Conservation (phyloP, 1,140 invertebrate species). For the Ostrea edulis region DNA sequence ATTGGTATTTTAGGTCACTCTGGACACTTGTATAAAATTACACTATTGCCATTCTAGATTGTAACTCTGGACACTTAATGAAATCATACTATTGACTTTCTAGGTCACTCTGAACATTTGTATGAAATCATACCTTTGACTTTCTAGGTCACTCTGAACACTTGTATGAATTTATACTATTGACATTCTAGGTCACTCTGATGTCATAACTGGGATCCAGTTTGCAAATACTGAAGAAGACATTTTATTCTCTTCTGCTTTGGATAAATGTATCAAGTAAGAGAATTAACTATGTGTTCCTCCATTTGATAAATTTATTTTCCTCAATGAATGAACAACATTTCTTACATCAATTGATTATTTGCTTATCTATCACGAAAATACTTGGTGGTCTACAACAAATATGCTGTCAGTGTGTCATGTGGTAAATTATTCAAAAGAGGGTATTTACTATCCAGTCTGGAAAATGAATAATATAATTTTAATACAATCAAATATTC, state of each 20-base stretch:
- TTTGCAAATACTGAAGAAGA: constrained; percentile 83
- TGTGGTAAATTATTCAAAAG: too few relatives aligned
- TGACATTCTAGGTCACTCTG: constrained; percentile 56
- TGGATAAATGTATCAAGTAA: constrained; percentile 80
- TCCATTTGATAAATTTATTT: neutral
- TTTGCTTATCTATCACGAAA: too few relatives aligned
- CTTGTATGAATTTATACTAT: too few relatives aligned
- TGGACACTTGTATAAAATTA: neutral
- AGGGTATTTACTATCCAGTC: too few relatives aligned
- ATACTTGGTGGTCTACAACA: too few relatives aligned
- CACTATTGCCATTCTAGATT: constrained; percentile 35
- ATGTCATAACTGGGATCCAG: constrained; percentile 77
- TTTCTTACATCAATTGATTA: too few relatives aligned
- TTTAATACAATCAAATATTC: too few relatives aligned
- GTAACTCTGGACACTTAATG: constrained; percentile 46
- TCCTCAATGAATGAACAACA: neutral
- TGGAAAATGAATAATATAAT: too few relatives aligned
- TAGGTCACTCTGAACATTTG: constrained; percentile 54
- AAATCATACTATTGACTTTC: constrained; percentile 1
- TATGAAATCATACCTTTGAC: neutral
- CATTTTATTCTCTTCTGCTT: constrained; percentile 78
- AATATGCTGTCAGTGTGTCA: too few relatives aligned
- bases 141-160: constrained; percentile 55
- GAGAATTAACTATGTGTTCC: neutral
- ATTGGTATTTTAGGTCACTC: constrained; percentile 55